phyloP scores from a whole-genome alignment of 2,113 vertebrate genomes.

The Oncorhynchus kisutch region DNA sequence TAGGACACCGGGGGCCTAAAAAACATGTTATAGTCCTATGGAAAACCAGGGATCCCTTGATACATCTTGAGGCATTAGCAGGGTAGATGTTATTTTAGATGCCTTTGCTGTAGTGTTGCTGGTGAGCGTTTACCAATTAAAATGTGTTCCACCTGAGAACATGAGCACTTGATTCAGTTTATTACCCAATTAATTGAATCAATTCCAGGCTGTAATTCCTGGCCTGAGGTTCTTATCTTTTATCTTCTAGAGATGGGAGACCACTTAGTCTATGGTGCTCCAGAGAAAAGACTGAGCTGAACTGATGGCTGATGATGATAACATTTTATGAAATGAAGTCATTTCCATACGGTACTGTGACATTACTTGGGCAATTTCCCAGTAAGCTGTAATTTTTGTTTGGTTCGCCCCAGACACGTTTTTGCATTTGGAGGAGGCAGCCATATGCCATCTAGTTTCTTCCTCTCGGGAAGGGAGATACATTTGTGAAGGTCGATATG shows the following conservation, averaged over 20 bases:
- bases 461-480: constrained; percentile 30
- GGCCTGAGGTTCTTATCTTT: constrained; percentile 20
- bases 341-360: constrained; percentile 1
- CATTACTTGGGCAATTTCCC: constrained; percentile 11
- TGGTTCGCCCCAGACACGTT: constrained; percentile 10
- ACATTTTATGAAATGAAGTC: neutral
- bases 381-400: constrained; percentile 22
- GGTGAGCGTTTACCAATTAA: neutral
- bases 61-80: neutral
- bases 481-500: constrained; percentile 61
- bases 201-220: constrained; percentile 25
- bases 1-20: too few species aligned
- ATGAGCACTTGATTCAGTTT: constrained; percentile 22
- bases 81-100: neutral
- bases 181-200: constrained; percentile 43
- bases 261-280: neutral
- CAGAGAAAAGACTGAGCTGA: constrained; percentile 10
- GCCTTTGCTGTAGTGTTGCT: neutral
- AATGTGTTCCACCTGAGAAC: constrained; percentile 32
- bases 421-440: constrained; percentile 9
- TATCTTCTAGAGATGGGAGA: constrained; percentile 26
- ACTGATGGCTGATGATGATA: neutral
- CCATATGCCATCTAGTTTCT: constrained; percentile 51
- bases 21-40: neutral
- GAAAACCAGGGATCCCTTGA: neutral